phyloP scores from a whole-genome alignment of 1,140 invertebrate species.

The Araneus ventricosus region DNA sequence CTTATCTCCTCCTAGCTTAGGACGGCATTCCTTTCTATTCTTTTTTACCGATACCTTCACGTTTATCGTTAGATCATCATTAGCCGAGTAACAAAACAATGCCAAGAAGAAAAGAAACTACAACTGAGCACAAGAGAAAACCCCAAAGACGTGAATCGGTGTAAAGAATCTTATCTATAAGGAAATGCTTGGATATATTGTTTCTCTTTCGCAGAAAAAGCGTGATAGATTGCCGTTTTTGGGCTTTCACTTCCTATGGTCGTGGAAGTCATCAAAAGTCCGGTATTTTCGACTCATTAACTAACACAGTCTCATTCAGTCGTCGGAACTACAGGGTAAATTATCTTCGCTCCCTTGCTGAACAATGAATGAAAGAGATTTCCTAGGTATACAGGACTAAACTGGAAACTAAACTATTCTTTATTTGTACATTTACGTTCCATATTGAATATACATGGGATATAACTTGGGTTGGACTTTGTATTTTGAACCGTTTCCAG shows the following conservation, averaged over 20 bases:
- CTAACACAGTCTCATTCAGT: neutral
- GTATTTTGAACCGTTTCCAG: no score
- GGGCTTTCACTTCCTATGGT: slow-evolving; percentile 1
- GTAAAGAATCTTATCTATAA: slow-evolving; percentile 67
- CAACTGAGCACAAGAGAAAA: slow-evolving; percentile 25
- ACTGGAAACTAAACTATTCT: no score
- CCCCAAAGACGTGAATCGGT: slow-evolving; percentile 50
- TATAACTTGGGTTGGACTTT: no score
- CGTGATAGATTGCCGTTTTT: slow-evolving; percentile 64
- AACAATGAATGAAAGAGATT: no score
- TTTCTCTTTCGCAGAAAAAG: slow-evolving; percentile 35
- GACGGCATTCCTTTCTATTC: neutral
- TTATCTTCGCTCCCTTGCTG: neutral
- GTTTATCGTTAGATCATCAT: slow-evolving; percentile 72
- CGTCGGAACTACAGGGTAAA: neutral
- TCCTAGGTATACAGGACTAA: no score
- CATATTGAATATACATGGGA: no score
- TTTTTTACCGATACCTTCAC: slow-evolving; percentile 35
- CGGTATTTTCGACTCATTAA: slow-evolving; percentile 30
- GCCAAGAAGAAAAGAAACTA: slow-evolving; percentile 30
- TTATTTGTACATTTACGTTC: no score
- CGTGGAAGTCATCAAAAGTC: slow-evolving; percentile 25
- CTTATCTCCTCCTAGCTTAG: neutral
- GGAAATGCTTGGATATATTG: slow-evolving; percentile 61
- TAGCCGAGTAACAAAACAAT: slow-evolving; percentile 62